Conservation (phyloP, 1,140 invertebrate species). For the Paramacrobiotus metropolitanus region DNA sequence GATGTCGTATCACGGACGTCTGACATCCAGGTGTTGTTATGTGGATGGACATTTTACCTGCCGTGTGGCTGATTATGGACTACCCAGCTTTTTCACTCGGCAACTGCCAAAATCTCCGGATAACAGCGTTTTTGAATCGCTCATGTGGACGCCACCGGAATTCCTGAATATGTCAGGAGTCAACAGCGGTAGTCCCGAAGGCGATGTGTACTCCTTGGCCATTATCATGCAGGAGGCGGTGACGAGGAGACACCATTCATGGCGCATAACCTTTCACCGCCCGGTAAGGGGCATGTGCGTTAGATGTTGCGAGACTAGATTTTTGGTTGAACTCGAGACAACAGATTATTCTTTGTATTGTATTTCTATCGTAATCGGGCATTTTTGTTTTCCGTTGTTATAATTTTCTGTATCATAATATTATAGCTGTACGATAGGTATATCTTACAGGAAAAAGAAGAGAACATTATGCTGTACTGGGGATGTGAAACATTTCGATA, state of each 20-base stretch:
- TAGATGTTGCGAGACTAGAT: no score
- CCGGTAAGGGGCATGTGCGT: no score
- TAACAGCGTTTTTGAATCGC: slow-evolving; percentile 5
- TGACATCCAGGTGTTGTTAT: not conserved
- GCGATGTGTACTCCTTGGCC: slow-evolving; percentile 81
- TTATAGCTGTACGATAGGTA: no score
- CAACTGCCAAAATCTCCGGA: not conserved
- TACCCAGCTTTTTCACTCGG: not conserved
- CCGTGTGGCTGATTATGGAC: not conserved
- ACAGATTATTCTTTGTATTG: no score
- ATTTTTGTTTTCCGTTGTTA: no score
- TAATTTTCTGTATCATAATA: no score
- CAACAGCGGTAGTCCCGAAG: slow-evolving; percentile 45
- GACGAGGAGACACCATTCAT: not conserved
- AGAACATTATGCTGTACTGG: no score
- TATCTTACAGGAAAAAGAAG: no score
- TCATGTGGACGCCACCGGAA: slow-evolving; percentile 52
- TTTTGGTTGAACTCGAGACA: no score
- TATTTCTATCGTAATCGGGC: no score
- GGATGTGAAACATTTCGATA: no score
- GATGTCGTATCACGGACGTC: not conserved
- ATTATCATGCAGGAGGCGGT: slow-evolving; percentile 67
- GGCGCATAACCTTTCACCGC: not conserved
- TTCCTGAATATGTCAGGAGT: slow-evolving; percentile 28
- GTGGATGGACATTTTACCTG: not conserved